These are phyloP conservation scores for Alethe diademata DNA, from an alignment of 2,113 vertebrate genomes.

Conservation along the genomic window DNA sequence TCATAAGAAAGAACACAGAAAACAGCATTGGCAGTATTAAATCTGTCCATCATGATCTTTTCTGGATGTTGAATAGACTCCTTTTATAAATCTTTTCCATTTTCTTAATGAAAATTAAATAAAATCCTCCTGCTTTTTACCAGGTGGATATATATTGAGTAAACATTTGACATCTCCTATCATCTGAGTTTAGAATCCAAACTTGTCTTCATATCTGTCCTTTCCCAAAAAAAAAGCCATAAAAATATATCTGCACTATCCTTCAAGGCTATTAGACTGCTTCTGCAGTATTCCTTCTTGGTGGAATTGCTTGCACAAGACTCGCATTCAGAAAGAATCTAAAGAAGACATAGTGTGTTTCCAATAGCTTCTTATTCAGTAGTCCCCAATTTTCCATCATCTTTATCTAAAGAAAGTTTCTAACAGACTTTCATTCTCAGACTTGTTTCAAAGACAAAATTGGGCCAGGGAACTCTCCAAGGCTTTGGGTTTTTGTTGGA, in stretches of 20 bases:
- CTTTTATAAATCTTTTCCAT: neutral
- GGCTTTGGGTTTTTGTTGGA: neutral
- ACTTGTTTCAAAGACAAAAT: neutral
- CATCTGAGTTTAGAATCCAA: neutral
- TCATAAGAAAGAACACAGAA: neutral
- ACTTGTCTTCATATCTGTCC: neutral
- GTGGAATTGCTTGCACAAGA: neutral
- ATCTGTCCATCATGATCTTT: neutral
- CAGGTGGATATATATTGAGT: neutral
- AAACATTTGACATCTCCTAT: neutral
- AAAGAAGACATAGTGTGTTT: neutral
- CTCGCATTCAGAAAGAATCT: neutral
- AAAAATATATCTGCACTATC: neutral
- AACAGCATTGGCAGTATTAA: neutral
- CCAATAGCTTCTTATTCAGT: neutral
- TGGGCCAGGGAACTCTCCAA: neutral
- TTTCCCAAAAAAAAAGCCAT: slow-evolving; percentile 1
- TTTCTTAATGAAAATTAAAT: neutral
- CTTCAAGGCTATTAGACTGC: neutral
- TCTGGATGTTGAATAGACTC: neutral
- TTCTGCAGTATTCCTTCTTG: neutral
- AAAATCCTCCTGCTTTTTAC: neutral
- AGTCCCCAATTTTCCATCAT: neutral
- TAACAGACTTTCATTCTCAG: neutral
- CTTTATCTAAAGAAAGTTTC: neutral